Conservation (phyloP, 2,797 vertebrate species). For the Hipposideros larvatus region DNA sequence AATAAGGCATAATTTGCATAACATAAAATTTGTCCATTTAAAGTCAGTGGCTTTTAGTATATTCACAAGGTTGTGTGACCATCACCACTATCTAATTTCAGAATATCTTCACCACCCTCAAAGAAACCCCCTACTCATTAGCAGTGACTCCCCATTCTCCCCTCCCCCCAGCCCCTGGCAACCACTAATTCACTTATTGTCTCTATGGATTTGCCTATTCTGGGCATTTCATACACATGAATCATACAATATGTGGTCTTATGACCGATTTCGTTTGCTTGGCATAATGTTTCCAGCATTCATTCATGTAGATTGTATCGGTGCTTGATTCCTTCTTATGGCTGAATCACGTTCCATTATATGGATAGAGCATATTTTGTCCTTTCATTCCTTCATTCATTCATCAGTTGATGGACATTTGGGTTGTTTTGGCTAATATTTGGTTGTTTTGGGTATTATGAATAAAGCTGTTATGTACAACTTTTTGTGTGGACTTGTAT, state of each 20-base stretch:
- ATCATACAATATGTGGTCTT: neutral
- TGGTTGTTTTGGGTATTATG: neutral
- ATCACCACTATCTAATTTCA: neutral
- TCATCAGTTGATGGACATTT: neutral
- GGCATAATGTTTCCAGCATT: neutral
- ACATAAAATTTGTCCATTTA: neutral
- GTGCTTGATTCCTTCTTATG: neutral
- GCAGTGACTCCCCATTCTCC: neutral
- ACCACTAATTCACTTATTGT: neutral
- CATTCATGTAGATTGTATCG: neutral
- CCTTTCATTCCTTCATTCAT: neutral
- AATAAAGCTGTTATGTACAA: neutral
- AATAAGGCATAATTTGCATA: neutral
- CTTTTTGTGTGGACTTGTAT: neutral
- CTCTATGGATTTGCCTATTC: neutral
- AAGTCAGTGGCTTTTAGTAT: neutral
- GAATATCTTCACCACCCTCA: neutral
- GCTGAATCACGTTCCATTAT: neutral
- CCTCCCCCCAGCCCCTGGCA: neutral
- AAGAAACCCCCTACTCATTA: neutral
- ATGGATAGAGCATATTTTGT: neutral
- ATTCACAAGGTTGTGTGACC: neutral
- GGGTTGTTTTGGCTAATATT: neutral
- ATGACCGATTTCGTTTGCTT: neutral
- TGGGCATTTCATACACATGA: neutral